phyloP scores from a whole-genome alignment of 2,113 vertebrate genomes.

The Hippocampus guttulatus region DNA sequence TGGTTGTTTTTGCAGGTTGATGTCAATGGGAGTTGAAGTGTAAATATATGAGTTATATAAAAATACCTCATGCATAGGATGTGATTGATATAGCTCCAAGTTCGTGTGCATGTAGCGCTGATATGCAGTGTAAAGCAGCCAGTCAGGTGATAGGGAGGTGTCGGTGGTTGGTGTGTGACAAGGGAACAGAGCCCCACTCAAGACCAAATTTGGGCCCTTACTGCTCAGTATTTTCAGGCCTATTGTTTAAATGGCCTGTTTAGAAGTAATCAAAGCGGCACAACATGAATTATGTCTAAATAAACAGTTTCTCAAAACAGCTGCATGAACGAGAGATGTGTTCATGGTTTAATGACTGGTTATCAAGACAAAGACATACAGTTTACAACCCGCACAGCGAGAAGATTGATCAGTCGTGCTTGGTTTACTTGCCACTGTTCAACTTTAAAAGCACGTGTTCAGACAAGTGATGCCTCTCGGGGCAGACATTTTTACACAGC shows the following conservation, averaged over 20 bases:
- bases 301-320: background rate
- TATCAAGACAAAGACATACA: too few species aligned
- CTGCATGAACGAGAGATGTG: too few species aligned
- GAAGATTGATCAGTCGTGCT: too few species aligned
- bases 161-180: slow-evolving; percentile 82
- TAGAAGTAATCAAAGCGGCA: background rate
- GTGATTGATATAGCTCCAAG: background rate
- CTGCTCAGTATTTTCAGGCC: slow-evolving; percentile 66
- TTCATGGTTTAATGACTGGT: too few species aligned
- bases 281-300: background rate
- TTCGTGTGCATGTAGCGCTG: slow-evolving; percentile 51
- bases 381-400: too few species aligned
- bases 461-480: too few species aligned
- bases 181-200: slow-evolving; percentile 73
- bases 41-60: background rate
- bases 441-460: too few species aligned
- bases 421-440: too few species aligned
- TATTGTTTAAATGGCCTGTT: background rate
- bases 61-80: background rate
- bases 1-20: background rate
- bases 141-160: slow-evolving; percentile 87
- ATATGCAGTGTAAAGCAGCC: slow-evolving; percentile 68
- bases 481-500: too few species aligned
- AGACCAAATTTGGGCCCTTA: slow-evolving; percentile 92
- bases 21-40: background rate